Evolutionary conservation across 2,888 invertebrate genomes (phyloP).

Genomic region (Polymixis lichenea): DNA sequence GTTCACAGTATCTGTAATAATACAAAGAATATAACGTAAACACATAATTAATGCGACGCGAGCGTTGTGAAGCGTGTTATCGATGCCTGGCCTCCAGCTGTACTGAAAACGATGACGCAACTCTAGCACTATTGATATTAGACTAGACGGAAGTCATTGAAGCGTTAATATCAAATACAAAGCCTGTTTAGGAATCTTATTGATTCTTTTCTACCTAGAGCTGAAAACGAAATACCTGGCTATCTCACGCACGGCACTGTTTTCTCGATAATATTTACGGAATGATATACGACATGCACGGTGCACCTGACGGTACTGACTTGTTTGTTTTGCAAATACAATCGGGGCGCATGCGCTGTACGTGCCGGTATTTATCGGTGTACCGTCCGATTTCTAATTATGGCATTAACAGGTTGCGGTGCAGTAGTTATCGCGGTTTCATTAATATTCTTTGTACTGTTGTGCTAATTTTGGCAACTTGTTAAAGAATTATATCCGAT

Average conservation of each 20-base stretch:
- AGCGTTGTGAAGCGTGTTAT: slow-evolving; percentile 71
- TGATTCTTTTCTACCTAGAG: slow-evolving; percentile 37
- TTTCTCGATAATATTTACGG: slow-evolving; percentile 59
- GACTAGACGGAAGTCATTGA: slow-evolving; percentile 54
- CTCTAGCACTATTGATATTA: slow-evolving; percentile 57
- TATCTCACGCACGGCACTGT: slow-evolving; percentile 46
- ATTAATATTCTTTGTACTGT: slow-evolving; percentile 49
- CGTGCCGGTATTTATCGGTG: slow-evolving; percentile 70
- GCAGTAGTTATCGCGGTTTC: slow-evolving; percentile 63
- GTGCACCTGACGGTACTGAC: slow-evolving; percentile 62
- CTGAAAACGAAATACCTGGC: slow-evolving; percentile 31
- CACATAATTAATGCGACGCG: slow-evolving; percentile 32
- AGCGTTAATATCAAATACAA: slow-evolving; percentile 52
- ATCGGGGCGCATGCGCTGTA: slow-evolving; percentile 74
- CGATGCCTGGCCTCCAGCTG: slow-evolving; percentile 68
- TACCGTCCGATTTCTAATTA: slow-evolving; percentile 75
- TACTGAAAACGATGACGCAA: slow-evolving; percentile 74
- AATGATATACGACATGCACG: slow-evolving; percentile 49
- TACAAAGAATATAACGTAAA: slow-evolving; percentile 42
- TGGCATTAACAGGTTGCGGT: slow-evolving; percentile 64
- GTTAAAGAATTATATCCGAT: slow-evolving; percentile 52
- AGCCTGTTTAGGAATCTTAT: slow-evolving; percentile 40
- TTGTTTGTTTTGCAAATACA: slow-evolving; percentile 71
- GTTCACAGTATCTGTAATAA: slow-evolving; percentile 59
- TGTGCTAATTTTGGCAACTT: slow-evolving; percentile 50